Conservation (phyloP, 2,113 vertebrate species). For the Macquaria ambigua region DNA sequence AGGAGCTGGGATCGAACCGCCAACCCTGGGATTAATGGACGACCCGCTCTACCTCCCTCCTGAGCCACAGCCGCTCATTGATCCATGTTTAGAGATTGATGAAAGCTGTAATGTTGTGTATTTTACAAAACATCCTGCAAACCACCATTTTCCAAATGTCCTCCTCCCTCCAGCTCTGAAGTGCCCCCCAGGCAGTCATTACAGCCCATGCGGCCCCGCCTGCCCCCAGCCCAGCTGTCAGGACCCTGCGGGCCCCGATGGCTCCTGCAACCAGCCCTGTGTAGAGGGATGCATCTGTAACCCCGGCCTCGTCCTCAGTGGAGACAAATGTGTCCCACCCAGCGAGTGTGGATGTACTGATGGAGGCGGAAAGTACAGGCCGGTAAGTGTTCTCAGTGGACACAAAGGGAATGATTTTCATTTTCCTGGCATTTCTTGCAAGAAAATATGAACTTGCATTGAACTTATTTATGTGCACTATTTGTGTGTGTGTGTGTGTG, state of each 20-base stretch:
- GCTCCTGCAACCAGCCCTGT: constrained; percentile 82
- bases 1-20: too few species aligned
- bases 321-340: constrained; percentile 86
- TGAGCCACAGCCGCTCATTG: too few species aligned
- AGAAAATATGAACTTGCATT: not conserved
- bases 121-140: not conserved
- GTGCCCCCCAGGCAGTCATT: constrained; percentile 84
- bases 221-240: constrained; percentile 86
- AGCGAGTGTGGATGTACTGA: constrained; percentile 88
- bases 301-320: constrained; percentile 83
- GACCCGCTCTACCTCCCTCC: too few species aligned
- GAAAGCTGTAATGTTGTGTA: not conserved
- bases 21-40: too few species aligned
- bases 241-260: constrained; percentile 48
- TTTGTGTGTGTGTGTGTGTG: constrained; percentile 2
- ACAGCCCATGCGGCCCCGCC: constrained; percentile 81
- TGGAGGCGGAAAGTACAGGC: constrained; percentile 82
- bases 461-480: not conserved
- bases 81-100: not conserved
- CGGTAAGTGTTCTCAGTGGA: constrained; percentile 71
- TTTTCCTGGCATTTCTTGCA: not conserved
- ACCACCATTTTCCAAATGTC: not conserved
- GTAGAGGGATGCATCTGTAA: constrained; percentile 88
- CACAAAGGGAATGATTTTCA: not conserved
- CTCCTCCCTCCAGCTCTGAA: constrained; percentile 78